Conservation (phyloP, 2,113 vertebrate species). For the Callocephalon fimbriatum region DNA sequence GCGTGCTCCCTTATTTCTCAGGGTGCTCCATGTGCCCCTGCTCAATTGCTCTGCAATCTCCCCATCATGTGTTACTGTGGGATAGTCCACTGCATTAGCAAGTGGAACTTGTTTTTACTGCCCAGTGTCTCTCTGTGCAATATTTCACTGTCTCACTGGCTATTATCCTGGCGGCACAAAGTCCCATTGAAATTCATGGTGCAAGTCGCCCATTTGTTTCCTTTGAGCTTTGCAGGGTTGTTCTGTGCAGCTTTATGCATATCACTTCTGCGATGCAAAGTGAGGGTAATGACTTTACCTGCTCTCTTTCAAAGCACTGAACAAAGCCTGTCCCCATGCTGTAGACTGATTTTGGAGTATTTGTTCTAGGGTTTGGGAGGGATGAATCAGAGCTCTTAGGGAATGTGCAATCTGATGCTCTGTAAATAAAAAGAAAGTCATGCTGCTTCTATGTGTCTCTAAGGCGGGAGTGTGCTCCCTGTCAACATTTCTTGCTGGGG, state of each 20-base stretch:
- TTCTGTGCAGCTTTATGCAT: constrained; percentile 60
- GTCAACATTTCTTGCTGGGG: constrained; percentile 4
- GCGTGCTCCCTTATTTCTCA: fast-evolving
- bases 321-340: constrained; percentile 61
- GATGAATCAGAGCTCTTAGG: constrained; percentile 60
- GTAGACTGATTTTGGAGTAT: constrained; percentile 51
- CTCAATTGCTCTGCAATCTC: not conserved
- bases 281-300: constrained; percentile 71
- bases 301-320: constrained; percentile 55
- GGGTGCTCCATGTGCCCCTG: not conserved
- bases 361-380: constrained; percentile 60
- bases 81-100: constrained; percentile 37
- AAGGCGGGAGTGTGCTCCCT: constrained; percentile 13
- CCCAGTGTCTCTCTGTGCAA: constrained; percentile 38
- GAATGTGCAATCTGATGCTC: constrained; percentile 47
- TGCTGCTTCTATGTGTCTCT: not conserved
- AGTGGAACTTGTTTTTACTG: constrained; percentile 48
- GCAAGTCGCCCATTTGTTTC: constrained; percentile 66
- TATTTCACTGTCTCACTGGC: constrained; percentile 59
- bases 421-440: constrained; percentile 61
- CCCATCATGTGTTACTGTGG: not conserved
- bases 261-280: constrained; percentile 67
- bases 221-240: constrained; percentile 63
- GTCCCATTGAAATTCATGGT: constrained; percentile 66
- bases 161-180: constrained; percentile 68